Conservation (phyloP, 1,140 invertebrate species). For the Oryctes rhinoceros region DNA sequence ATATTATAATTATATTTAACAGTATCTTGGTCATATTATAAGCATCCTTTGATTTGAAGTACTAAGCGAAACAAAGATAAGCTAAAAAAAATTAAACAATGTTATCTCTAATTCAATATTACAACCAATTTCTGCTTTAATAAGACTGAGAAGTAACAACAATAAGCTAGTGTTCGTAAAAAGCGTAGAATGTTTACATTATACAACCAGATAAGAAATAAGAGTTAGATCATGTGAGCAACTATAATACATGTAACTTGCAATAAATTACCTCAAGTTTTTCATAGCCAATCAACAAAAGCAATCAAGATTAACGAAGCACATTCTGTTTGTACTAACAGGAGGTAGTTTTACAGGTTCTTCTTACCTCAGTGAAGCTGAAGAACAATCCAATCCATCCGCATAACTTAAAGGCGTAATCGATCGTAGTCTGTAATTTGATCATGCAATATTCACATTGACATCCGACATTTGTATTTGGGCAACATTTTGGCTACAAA, state of each 20-base stretch:
- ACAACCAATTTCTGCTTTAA: no score
- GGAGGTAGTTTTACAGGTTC: constrained; percentile 36
- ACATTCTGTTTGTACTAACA: constrained; percentile 30
- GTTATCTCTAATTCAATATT: no score
- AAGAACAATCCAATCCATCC: constrained; percentile 95
- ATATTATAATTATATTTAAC: no score
- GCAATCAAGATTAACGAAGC: not conserved
- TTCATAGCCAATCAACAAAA: no score
- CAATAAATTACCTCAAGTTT: no score
- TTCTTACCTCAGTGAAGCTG: constrained; percentile 93
- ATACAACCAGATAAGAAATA: not conserved
- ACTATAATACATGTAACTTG: not conserved
- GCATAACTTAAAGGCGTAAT: constrained; percentile 87
- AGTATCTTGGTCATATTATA: not conserved
- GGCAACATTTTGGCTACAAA: constrained; percentile 55
- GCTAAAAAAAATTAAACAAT: constrained; percentile 13
- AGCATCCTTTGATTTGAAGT: not conserved
- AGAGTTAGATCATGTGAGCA: not conserved
- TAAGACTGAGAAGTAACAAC: no score
- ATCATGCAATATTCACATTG: constrained; percentile 78
- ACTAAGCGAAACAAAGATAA: not conserved
- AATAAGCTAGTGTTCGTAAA: no score
- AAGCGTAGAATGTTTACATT: not conserved
- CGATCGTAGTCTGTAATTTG: constrained; percentile 79
- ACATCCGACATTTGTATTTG: constrained; percentile 61